Evolutionary conservation across 2,113 vertebrate species (phyloP).

Genomic region (Chamaetylas fuelleborni): DNA sequence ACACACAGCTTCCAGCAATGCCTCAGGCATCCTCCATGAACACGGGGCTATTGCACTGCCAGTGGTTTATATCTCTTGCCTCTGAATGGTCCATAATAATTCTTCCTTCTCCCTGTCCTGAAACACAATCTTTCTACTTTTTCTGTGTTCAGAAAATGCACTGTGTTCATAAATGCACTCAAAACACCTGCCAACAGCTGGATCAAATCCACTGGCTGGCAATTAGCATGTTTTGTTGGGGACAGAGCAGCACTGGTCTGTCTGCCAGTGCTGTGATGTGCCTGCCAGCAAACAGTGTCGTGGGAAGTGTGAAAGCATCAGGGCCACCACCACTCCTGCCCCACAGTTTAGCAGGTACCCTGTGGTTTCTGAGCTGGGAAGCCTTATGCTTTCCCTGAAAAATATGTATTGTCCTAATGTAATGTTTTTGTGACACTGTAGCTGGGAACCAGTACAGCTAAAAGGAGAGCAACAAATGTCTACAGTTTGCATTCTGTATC

Average conservation of each 20-base stretch:
- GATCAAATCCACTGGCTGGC: not conserved
- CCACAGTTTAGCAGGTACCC: not conserved
- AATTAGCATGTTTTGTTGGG: not conserved
- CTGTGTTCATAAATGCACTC: not conserved
- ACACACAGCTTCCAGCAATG: not conserved
- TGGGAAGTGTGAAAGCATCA: not conserved
- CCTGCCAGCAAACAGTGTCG: not conserved
- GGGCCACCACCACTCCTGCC: not conserved
- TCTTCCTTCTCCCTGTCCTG: not conserved
- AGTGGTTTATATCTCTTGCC: not conserved
- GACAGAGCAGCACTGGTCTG: not conserved
- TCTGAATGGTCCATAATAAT: not conserved
- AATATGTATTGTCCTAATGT: not conserved
- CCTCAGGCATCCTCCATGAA: not conserved
- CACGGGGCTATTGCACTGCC: accelerated
- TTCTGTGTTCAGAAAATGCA: not conserved
- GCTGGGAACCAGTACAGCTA: not conserved
- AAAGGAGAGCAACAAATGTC: not conserved
- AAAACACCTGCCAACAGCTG: not conserved
- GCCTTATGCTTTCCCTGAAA: not conserved
- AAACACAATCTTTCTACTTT: not conserved
- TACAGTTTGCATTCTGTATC: not conserved
- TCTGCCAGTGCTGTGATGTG: not conserved
- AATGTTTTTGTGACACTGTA: not conserved
- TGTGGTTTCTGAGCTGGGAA: not conserved